Evolutionary conservation across 1,140 invertebrate genomes (phyloP).

Genomic region (Berghia stephanieae): DNA sequence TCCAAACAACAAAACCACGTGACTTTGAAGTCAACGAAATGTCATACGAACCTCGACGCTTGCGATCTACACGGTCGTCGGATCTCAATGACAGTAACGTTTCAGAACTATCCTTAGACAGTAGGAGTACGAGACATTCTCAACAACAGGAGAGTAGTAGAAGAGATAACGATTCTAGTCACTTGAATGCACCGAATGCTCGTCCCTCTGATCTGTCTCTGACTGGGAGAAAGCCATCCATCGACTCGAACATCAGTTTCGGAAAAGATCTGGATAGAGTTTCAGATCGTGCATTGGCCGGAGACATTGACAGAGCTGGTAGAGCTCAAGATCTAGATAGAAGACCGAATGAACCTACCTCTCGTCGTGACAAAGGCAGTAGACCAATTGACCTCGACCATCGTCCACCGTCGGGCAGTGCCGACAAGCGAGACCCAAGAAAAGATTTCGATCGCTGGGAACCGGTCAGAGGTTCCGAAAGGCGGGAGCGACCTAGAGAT

Average conservation of each 20-base stretch:
- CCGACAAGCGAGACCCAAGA: not conserved
- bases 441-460: not conserved
- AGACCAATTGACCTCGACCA: no score
- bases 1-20: no score
- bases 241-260: not conserved
- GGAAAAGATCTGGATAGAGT: not conserved
- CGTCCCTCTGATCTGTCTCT: not conserved
- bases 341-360: not conserved
- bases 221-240: not conserved
- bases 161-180: not conserved
- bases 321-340: not conserved
- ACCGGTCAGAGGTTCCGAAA: not conserved
- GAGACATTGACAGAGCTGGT: not conserved
- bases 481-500: not conserved
- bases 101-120: not conserved
- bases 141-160: not conserved
- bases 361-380: not conserved
- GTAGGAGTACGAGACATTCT: not conserved
- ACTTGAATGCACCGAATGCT: not conserved
- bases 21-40: constrained; percentile 24
- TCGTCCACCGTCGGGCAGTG: no score
- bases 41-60: constrained; percentile 17
- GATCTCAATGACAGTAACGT: constrained; percentile 12
- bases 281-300: not conserved
- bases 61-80: not conserved